Evolutionary conservation across 2,113 vertebrate species (phyloP).

Genomic region (Delphinapterus leucas): DNA sequence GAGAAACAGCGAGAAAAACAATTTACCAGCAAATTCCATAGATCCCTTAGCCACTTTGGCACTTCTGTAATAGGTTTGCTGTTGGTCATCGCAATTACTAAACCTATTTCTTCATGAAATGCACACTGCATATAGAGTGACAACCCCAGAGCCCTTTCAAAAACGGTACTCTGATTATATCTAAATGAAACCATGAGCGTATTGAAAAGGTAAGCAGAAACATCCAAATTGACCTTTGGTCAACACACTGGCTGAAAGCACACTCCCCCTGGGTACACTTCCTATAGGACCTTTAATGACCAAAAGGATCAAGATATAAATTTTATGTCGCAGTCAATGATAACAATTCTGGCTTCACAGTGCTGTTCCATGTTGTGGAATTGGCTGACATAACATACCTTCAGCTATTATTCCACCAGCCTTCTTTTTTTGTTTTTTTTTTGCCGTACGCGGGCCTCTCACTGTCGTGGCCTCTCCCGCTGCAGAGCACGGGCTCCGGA

Average conservation of each 20-base stretch:
- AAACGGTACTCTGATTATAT: background rate
- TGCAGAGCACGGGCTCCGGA: no score
- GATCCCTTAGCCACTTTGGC: background rate
- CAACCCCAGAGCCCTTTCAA: background rate
- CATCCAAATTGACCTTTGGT: slow-evolving; percentile 24
- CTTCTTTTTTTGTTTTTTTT: slow-evolving; percentile 6
- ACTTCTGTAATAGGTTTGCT: background rate
- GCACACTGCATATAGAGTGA: background rate
- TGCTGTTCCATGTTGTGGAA: slow-evolving; percentile 45
- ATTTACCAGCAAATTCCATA: background rate
- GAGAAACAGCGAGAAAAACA: background rate
- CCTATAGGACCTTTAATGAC: slow-evolving; percentile 48
- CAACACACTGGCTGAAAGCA: background rate
- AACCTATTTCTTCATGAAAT: background rate
- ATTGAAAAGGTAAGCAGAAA: background rate
- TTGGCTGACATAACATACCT: slow-evolving; percentile 72
- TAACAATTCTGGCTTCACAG: slow-evolving; percentile 48
- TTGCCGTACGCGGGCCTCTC: no score
- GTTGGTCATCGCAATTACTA: background rate
- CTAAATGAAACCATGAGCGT: background rate
- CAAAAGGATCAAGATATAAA: slow-evolving; percentile 61
- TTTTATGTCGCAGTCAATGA: slow-evolving; percentile 72
- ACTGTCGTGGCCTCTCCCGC: no score
- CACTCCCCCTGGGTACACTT: background rate
- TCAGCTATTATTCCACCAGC: slow-evolving; percentile 62